Evolutionary conservation across 2,113 vertebrate species (phyloP), one percentile per base, ranked within the genome.

Genomic region (Dicentrarchus labrax): DNA sequence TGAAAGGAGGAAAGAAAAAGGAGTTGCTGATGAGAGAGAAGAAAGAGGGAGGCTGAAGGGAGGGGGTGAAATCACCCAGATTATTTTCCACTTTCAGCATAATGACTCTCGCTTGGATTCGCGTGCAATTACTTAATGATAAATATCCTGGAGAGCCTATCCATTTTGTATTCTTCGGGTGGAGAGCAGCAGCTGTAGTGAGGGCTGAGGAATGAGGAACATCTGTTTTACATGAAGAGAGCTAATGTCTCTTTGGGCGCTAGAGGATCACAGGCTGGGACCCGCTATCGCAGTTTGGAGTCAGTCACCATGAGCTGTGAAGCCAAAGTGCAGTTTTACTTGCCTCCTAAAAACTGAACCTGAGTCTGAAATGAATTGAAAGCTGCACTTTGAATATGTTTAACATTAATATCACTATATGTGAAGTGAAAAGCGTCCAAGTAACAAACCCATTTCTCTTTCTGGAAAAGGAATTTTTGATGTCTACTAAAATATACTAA

Each of bases 1-100:
- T 11, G 59, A 65, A 41, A 57, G 19, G 68, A 57, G 50, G 61
- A 77, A 66, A 59, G 41, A 50, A 64, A 21, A 76, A 71, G 16
- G 71, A 69, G 57, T 47, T 16, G 39, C 59, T n/a, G 72, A 74
- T 76, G 62, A 54, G 47, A 54, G 47, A 6, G 41, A 73, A 39
- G 15, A 47, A 22, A 60, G 22, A 53, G 62, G 30, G 78, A 38
- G 54, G 68, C 59, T 59, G 64, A 67, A 24, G 17, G 8, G 70
- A 43, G 57, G 68, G 64, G 36, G 51, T 67, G 66, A 80, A 85
- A 88, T 85, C 82, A 71, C 69, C 24, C 67, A 72, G 78, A 87
- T 92, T 86, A 86, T 90, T 88, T 79, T 86, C 76, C 74, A 79
- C 80, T 91, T 85, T 72, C 81, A 65, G 64, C 38, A 67, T 87